Evolutionary conservation across 2,113 vertebrate species (phyloP), one percentile per base, ranked within the genome.

Genomic region (Amia ocellicauda): DNA sequence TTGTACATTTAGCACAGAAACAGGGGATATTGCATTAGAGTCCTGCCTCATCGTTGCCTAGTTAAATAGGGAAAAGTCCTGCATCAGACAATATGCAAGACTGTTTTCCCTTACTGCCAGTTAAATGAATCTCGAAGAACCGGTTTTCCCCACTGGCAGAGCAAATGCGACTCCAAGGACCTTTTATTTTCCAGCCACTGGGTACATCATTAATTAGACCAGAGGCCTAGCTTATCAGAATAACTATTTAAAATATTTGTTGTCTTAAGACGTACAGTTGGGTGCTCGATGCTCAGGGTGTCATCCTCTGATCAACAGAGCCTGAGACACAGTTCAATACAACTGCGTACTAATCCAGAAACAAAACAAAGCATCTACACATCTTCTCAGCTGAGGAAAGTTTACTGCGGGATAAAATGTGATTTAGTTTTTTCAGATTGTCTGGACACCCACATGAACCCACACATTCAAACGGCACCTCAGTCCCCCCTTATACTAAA

Each of bases 131-230:
- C 29, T 42, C 8, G 22, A 31, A 8, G 19, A 56, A 14, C 17
- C 57, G 17, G 20, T n/a, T 40, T 20, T 20, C 13, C 55, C 11
- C 36, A 23, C 2, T 11, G 22, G 9, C 1, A 7, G 31, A 26
- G 41, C 7, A 59, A 70, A 75, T 56, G 53, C 40, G 60, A 31
- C 66, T 78, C 76, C 74, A 64, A 80, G 73, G 67, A 74, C 67
- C 74, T 71, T 76, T 82, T 73, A 78, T 41, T 66, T 68, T 52
- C 53, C 76, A 27, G 72, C 72, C 60, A 69, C 63, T 13, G 43
- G 58, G 45, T 20, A 47, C 74, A 64, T 79, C 72, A 70, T 79
- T 79, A 80, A 83, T 85, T 82, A 80, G 72, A 73, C 68, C 17
- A 36, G 69, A 68, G 74, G 67, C 59, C 28, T 65, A 22, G 68